Percentiles rank a stretch among this genome's conserved stretches.
phyloP scores from a whole-genome alignment of 2,113 vertebrate genomes.

The Holacanthus passer region DNA sequence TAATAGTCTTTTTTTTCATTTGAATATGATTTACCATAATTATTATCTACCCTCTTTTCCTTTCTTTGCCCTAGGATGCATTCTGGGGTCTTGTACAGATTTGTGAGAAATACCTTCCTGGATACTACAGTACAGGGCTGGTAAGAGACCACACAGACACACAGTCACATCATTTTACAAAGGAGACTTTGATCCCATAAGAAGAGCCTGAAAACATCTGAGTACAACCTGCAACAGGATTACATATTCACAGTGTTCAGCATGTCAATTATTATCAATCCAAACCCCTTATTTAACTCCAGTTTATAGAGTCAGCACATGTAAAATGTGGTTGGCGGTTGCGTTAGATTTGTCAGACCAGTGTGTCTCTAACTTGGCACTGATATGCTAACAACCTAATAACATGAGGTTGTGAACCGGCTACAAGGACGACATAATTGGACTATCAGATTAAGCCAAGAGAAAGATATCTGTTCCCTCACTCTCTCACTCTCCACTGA shows the following conservation, averaged over 20 bases:
- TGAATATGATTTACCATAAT: background rate
- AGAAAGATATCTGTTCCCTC: slow-evolving; percentile 8
- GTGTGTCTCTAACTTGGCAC: background rate
- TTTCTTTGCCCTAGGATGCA: slow-evolving; percentile 80
- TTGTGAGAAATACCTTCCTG: slow-evolving; percentile 89
- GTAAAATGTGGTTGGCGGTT: background rate
- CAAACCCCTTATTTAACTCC: background rate
- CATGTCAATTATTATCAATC: slow-evolving; percentile 21
- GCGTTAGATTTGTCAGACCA: slow-evolving; percentile 7
- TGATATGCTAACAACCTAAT: slow-evolving; percentile 27
- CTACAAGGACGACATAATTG: slow-evolving; percentile 41
- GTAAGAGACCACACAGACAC: slow-evolving; percentile 64
- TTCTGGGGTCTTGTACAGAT: slow-evolving; percentile 89
- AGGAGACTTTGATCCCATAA: slow-evolving; percentile 8
- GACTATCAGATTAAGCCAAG: slow-evolving; percentile 54
- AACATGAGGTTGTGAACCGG: slow-evolving; percentile 42
- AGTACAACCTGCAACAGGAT: background rate
- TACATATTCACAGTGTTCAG: slow-evolving; percentile 6
- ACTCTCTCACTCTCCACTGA: background rate
- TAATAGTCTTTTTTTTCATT: too few relatives aligned
- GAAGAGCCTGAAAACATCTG: background rate
- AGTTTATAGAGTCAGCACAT: background rate
- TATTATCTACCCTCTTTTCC: background rate
- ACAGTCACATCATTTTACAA: background rate
- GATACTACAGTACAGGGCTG: slow-evolving; percentile 88